Percentiles rank a stretch among this genome's conserved stretches.
phyloP scores from a whole-genome alignment of 2,113 vertebrate genomes.

The Mandrillus leucophaeus region DNA sequence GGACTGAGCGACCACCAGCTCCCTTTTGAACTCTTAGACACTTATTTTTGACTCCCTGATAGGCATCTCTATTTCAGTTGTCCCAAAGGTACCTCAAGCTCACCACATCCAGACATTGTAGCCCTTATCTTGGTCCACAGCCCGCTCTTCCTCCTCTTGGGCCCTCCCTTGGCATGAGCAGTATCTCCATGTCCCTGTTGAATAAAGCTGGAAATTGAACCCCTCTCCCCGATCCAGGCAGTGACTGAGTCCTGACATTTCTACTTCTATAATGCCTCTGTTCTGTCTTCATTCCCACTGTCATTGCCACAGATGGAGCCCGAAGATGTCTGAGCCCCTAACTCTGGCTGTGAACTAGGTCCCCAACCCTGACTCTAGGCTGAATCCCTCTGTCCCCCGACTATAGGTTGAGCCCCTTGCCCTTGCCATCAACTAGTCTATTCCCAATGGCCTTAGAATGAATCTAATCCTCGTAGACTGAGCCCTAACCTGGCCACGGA shows the following conservation, averaged over 20 bases:
- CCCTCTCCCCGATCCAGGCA: background rate
- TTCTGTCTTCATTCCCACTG: background rate
- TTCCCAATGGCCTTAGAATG: background rate
- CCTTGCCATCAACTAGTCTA: background rate
- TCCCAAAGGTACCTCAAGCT: background rate
- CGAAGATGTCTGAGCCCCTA: background rate
- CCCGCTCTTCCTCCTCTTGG: background rate
- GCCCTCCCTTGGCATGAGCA: background rate
- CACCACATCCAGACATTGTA: background rate
- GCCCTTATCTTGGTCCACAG: slow-evolving; percentile 4
- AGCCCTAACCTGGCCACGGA: background rate
- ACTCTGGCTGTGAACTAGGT: background rate
- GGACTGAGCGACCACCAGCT: background rate
- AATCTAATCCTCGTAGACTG: background rate
- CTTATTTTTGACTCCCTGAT: background rate
- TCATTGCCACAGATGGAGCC: background rate
- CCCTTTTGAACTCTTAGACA: background rate
- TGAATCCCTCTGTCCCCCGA: background rate
- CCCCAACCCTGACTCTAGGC: background rate
- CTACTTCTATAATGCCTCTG: background rate
- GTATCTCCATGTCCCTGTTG: background rate
- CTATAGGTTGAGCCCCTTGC: background rate
- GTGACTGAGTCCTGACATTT: background rate
- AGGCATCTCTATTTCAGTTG: background rate
- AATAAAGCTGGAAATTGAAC: background rate